Evolutionary conservation across 2,888 invertebrate species (phyloP).

Genomic region (Erebia epiphron): DNA sequence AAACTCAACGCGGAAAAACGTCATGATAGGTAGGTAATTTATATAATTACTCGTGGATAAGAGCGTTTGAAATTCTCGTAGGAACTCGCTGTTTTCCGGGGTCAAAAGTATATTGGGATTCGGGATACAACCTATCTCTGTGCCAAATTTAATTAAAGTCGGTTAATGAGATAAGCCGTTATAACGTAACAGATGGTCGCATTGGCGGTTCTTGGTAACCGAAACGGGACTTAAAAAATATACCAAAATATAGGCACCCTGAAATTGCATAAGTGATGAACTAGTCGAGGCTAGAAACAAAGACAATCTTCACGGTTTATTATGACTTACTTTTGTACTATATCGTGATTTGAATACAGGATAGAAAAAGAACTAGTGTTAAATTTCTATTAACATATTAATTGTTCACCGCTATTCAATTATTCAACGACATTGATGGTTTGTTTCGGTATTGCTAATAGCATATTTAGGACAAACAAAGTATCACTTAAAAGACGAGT

Average conservation of each 20-base stretch:
- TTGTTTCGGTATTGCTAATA: constrained; percentile 79
- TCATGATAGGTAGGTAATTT: too few species aligned
- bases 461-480: constrained; percentile 75
- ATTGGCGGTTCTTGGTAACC: too few species aligned
- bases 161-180: too few species aligned
- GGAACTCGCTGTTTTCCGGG: too few species aligned
- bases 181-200: too few species aligned
- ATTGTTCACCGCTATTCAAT: constrained; percentile 75
- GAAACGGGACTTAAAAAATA: constrained; percentile 8
- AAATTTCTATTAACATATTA: constrained; percentile 77
- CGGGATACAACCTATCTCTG: too few species aligned
- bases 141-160: too few species aligned
- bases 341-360: constrained; percentile 70
- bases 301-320: constrained; percentile 61
- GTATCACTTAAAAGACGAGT: constrained; percentile 70
- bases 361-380: constrained; percentile 59
- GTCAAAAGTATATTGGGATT: too few species aligned
- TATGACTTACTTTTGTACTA: constrained; percentile 65
- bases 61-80: too few species aligned
- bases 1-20: not conserved
- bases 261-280: constrained; percentile 60
- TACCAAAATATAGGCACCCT: constrained; percentile 30
- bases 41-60: too few species aligned
- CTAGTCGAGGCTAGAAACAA: constrained; percentile 57
- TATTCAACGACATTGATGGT: constrained; percentile 77